Conservation (phyloP, 2,113 vertebrate genomes). For the Scomber colias region DNA sequence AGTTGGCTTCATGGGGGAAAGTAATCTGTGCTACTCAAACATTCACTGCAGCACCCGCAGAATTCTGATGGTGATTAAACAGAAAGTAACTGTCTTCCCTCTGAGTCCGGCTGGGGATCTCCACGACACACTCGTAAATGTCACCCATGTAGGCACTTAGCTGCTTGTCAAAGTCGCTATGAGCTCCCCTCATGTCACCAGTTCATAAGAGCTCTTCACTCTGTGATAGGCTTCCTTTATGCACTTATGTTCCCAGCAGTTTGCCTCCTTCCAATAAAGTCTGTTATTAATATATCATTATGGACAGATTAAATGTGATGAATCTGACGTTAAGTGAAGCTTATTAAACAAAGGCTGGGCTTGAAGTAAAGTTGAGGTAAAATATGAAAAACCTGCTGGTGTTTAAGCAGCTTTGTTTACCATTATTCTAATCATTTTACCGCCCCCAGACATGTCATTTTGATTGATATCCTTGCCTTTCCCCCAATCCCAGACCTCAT, state of each 20-base stretch:
- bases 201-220: constrained; percentile 54
- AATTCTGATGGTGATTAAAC: constrained; percentile 72
- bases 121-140: constrained; percentile 69
- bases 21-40: constrained; percentile 75
- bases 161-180: constrained; percentile 51
- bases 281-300: constrained; percentile 71
- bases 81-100: constrained; percentile 49
- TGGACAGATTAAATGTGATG: constrained; percentile 57
- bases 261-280: constrained; percentile 27
- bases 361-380: constrained; percentile 40
- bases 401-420: constrained; percentile 70
- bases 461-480: constrained; percentile 75
- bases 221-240: constrained; percentile 38
- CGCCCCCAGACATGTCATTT: constrained; percentile 65
- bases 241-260: constrained; percentile 55
- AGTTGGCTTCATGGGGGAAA: constrained; percentile 57
- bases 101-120: constrained; percentile 59
- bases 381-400: constrained; percentile 15
- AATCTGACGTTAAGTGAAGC: constrained; percentile 53
- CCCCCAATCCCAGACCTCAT: constrained; percentile 77
- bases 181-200: constrained; percentile 36
- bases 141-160: constrained; percentile 62
- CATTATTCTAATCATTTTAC: constrained; percentile 79
- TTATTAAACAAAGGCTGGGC: constrained; percentile 34
- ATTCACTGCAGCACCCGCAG: constrained; percentile 56